Evolutionary conservation across 2,888 invertebrate species (phyloP), one percentile per base, ranked within the genome.

Genomic region (Alviniconcha strummeri): DNA sequence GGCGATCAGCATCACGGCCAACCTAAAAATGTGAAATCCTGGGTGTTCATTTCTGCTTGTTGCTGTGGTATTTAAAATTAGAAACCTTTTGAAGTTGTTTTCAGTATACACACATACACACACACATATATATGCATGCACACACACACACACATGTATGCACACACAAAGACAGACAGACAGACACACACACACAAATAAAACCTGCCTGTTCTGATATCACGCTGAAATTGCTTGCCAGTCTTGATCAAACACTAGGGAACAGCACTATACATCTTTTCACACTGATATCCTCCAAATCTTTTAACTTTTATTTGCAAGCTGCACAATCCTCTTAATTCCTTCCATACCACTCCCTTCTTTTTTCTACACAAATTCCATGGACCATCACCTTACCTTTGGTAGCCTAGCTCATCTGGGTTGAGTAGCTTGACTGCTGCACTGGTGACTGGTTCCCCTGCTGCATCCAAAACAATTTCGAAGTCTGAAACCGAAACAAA

Each of bases 401-500:
- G 83, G 60, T 79, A 83, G 0, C 81, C 81, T 5, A 74, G 3
- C 3, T 84, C 82, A 15, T 80, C 77, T 15, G 83, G 54, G 64
- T 78, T 36, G 13, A 64, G 56, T 8, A 75, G 71, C 75, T 81
- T 72, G 17, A 72, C 15, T 17, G 78, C 57, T 8, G 64, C 60
- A 4, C 36, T 52, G 8, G 71, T 64, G 6, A 85, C 77, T 0
- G 80, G 81, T n/a, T 80, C 19, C 36, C 84, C 84, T 4, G 78
- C 67, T 11, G 19, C 36, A 52, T 85, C 84, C n/a, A 86, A 76
- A 0, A 85, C 60, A 15, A 80, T 36, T 78, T 86, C 85, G 85
- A 83, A 86, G 64, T 86, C 86, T 86, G 84, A 17, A 84, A 83
- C 19, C 76, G 5, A 36, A 36, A 36, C 36, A 36, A 36, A 36